A percentile compares a stretch with the other conserved stretches of the same genome.
Conservation (phyloP, 2,113 vertebrate species). For the Himantopus leucocephalus region DNA sequence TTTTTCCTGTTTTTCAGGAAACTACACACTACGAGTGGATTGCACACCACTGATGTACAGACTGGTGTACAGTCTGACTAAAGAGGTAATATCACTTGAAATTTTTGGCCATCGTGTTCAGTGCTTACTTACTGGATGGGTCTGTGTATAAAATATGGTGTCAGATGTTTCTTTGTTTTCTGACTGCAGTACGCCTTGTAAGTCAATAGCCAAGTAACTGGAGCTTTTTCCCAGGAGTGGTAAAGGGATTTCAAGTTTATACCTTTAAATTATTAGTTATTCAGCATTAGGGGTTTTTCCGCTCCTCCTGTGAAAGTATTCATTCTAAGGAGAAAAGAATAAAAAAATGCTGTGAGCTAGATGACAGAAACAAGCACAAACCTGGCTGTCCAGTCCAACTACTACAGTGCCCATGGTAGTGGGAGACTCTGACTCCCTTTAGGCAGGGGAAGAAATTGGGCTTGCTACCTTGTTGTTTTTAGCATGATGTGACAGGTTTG, state of each 20-base stretch:
- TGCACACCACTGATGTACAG: slow-evolving; percentile 90
- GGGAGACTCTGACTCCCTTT: background rate
- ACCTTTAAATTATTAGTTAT: background rate
- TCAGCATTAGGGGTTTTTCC: background rate
- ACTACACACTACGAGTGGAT: slow-evolving; percentile 93
- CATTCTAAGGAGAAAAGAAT: background rate
- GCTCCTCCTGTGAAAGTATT: background rate
- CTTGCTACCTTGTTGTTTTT: background rate
- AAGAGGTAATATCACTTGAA: slow-evolving; percentile 78
- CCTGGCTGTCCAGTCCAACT: background rate
- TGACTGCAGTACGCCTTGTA: background rate
- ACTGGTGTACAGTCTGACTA: slow-evolving; percentile 88
- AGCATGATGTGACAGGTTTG: background rate
- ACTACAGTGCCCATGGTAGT: background rate
- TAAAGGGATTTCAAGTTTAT: background rate
- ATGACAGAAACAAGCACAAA: background rate
- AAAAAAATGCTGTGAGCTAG: background rate
- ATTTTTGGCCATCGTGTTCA: background rate
- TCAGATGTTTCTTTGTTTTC: background rate
- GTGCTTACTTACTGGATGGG: background rate
- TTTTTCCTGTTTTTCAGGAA: slow-evolving; percentile 78
- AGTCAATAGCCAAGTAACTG: background rate
- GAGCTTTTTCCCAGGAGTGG: background rate
- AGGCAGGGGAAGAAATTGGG: background rate
- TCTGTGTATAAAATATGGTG: background rate